phyloP scores from a whole-genome alignment of 2,888 invertebrate species.

The Drosophila gaucha region DNA sequence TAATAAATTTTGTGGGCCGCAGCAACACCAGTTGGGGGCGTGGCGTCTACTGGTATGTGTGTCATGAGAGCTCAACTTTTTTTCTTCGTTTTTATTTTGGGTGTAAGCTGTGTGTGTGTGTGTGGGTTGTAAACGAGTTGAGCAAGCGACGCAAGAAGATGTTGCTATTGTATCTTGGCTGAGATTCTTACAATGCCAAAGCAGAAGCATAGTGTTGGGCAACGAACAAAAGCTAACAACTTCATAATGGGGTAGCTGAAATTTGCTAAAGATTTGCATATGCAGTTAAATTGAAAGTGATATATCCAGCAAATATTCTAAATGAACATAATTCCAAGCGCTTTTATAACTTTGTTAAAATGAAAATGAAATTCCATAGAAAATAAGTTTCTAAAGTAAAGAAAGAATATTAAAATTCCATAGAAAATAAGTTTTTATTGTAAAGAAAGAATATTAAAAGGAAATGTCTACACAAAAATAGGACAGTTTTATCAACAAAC shows the following conservation, averaged over 20 bases:
- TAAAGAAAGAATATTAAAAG: no score
- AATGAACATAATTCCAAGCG: not conserved
- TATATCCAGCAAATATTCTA: not conserved
- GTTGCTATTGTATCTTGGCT: conserved; percentile 32
- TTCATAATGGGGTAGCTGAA: conserved; percentile 17
- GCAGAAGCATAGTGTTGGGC: conserved; percentile 17
- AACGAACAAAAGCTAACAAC: conserved; percentile 38
- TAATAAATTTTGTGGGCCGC: conserved; percentile 58
- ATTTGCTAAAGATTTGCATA: conserved; percentile 7
- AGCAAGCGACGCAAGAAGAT: conserved; percentile 51
- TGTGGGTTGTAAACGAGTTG: conserved; percentile 39
- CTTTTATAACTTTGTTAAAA: not conserved
- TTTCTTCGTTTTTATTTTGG: not conserved
- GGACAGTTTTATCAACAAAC: no score
- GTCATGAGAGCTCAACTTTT: conserved; percentile 41
- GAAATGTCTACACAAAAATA: not conserved
- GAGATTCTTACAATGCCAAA: conserved; percentile 32
- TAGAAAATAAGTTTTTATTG: no score
- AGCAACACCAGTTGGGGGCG: conserved; percentile 35
- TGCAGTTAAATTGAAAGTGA: conserved; percentile 28
- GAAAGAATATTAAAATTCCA: no score
- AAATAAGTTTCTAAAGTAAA: not conserved
- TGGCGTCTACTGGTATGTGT: conserved; percentile 49
- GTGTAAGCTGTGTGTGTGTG: conserved; percentile 6
- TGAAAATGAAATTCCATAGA: not conserved